Percentiles rank a stretch among this genome's conserved stretches.
phyloP scores from a whole-genome alignment of 2,113 vertebrate species.

The Zosterops borbonicus region DNA sequence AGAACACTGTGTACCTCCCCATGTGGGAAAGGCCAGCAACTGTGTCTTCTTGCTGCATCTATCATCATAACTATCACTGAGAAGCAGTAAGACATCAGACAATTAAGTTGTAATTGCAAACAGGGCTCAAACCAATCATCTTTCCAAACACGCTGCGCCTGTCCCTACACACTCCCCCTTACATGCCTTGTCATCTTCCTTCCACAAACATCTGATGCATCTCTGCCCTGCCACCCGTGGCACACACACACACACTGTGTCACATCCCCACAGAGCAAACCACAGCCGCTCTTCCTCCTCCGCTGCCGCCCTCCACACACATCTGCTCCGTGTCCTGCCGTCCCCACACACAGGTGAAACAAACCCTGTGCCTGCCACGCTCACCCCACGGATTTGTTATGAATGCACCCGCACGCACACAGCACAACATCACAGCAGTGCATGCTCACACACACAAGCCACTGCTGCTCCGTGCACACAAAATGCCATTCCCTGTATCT shows the following conservation, averaged over 20 bases:
- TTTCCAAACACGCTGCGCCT: neutral
- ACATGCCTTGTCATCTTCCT: neutral
- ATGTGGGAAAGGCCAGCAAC: neutral
- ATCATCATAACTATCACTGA: neutral
- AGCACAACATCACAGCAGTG: neutral
- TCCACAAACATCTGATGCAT: neutral
- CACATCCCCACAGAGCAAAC: neutral
- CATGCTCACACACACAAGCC: neutral
- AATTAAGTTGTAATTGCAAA: neutral
- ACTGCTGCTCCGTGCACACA: neutral
- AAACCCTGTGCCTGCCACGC: neutral
- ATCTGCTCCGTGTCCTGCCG: accelerated
- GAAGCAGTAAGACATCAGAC: neutral
- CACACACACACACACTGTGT: accelerated
- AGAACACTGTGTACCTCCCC: neutral
- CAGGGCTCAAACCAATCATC: neutral
- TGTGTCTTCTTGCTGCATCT: neutral
- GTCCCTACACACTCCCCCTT: neutral
- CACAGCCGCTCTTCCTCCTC: neutral
- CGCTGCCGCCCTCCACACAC: neutral
- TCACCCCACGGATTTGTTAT: neutral
- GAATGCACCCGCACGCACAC: neutral
- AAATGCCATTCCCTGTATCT: neutral
- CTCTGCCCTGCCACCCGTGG: neutral
- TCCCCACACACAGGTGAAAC: neutral